phyloP scores from a whole-genome alignment of 1,140 invertebrate species.

The Cyclina sinensis region DNA sequence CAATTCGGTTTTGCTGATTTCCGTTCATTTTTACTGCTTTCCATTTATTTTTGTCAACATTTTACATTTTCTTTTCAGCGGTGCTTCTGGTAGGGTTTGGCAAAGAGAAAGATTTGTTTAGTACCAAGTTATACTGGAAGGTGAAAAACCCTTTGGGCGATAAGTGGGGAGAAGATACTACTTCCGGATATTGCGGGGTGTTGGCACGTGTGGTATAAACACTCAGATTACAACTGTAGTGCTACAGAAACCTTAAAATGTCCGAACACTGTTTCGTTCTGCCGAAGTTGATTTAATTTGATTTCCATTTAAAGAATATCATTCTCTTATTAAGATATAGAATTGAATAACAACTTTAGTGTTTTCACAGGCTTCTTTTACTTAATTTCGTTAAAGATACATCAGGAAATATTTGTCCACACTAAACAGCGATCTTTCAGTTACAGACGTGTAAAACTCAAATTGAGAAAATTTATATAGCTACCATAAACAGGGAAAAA shows the following conservation, averaged over 20 bases:
- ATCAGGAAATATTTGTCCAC: not conserved
- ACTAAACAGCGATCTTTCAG: too few relatives aligned
- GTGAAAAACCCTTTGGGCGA: conserved; percentile 85
- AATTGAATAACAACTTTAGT: too few relatives aligned
- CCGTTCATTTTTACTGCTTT: too few relatives aligned
- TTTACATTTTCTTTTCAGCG: conserved; percentile 73
- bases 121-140: conserved; percentile 81
- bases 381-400: not conserved
- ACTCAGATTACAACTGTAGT: conserved; percentile 82
- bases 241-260: conserved; percentile 62
- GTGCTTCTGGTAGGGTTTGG: conserved; percentile 85
- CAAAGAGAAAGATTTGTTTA: conserved; percentile 78
- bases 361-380: too few relatives aligned
- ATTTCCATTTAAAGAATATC: too few relatives aligned
- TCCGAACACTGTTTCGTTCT: not conserved
- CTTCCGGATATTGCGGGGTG: conserved; percentile 80
- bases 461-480: too few relatives aligned
- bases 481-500: too few relatives aligned
- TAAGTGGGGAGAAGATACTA: conserved; percentile 83
- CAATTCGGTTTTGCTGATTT: too few relatives aligned
- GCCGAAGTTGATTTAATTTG: not conserved
- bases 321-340: too few relatives aligned
- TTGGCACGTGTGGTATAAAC: conserved; percentile 84
- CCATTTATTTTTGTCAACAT: too few relatives aligned
- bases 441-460: too few relatives aligned